Conservation (phyloP, 30 jellyfish, hydroid and myxozoan species). For the Catostylus mosaicus region DNA sequence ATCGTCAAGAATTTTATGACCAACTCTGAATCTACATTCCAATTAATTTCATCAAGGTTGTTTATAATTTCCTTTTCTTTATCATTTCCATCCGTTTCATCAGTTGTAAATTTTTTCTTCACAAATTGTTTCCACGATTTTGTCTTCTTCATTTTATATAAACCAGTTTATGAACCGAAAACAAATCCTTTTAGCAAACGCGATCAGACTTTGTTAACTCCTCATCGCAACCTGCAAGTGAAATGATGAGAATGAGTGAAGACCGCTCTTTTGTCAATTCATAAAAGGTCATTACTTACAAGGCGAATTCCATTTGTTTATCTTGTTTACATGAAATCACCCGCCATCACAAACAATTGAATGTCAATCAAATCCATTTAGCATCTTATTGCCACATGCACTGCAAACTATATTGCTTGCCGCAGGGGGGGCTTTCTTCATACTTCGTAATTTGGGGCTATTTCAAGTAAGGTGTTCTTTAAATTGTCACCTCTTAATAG, state of each 20-base stretch:
- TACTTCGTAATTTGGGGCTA: too few relatives aligned
- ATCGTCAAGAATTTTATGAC: slow-evolving; percentile 64
- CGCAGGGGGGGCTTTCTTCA: too few relatives aligned
- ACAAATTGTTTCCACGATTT: slow-evolving; percentile 53
- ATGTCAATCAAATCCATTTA: not conserved
- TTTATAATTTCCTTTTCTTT: slow-evolving; percentile 2
- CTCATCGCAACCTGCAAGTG: slow-evolving; percentile 7
- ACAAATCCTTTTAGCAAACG: slow-evolving; percentile 13
- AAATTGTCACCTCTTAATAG: too few relatives aligned
- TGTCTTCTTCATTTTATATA: slow-evolving; percentile 9
- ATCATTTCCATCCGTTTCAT: slow-evolving; percentile 16
- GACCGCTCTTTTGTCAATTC: not conserved
- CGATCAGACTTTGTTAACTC: not conserved
- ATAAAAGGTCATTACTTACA: slow-evolving; percentile 14
- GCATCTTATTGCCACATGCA: not conserved
- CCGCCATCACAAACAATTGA: slow-evolving; percentile 1
- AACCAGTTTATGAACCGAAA: not conserved
- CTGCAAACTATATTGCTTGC: too few relatives aligned
- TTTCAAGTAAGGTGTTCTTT: too few relatives aligned
- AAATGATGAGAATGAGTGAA: not conserved
- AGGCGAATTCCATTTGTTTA: not conserved
- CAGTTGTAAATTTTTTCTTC: slow-evolving; percentile 26
- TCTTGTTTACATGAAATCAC: slow-evolving; percentile 2
- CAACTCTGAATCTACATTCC: slow-evolving; percentile 70
- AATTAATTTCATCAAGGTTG: slow-evolving; percentile 42